Conservation (phyloP, 2,113 vertebrate species). For the Hydropotes inermis region DNA sequence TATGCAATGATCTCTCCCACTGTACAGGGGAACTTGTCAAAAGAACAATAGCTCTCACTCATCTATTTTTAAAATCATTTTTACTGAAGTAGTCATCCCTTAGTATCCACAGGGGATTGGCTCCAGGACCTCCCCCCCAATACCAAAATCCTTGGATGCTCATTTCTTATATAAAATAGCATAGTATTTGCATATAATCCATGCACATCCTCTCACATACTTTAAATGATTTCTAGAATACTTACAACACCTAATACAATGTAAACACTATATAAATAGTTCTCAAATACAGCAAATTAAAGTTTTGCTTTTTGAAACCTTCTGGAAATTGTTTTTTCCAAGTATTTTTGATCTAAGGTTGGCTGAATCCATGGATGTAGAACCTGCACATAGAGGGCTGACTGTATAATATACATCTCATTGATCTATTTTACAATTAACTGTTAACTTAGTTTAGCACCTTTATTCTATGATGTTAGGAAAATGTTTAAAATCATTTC, state of each 20-base stretch:
- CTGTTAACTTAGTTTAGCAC: conserved; percentile 25
- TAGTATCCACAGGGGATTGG: background rate
- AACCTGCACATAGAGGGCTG: background rate
- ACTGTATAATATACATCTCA: background rate
- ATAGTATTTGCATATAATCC: background rate
- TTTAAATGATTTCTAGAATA: background rate
- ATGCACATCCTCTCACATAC: background rate
- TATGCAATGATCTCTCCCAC: background rate
- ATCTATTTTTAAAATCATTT: background rate
- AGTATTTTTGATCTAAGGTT: background rate
- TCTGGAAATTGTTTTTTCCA: background rate
- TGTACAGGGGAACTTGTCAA: background rate
- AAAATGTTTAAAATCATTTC: conserved; percentile 23
- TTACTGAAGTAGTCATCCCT: background rate
- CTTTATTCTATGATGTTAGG: conserved; percentile 24
- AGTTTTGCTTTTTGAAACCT: background rate
- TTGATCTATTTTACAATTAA: background rate
- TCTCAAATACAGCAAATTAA: background rate
- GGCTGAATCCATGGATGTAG: background rate
- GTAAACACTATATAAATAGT: background rate
- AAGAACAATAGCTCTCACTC: background rate
- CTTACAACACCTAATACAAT: background rate
- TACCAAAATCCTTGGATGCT: background rate
- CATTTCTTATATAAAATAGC: background rate
- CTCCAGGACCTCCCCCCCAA: background rate